These are phyloP conservation scores for Pipra filicauda DNA, from an alignment of 2,113 vertebrate species.

Conservation along the genomic window DNA sequence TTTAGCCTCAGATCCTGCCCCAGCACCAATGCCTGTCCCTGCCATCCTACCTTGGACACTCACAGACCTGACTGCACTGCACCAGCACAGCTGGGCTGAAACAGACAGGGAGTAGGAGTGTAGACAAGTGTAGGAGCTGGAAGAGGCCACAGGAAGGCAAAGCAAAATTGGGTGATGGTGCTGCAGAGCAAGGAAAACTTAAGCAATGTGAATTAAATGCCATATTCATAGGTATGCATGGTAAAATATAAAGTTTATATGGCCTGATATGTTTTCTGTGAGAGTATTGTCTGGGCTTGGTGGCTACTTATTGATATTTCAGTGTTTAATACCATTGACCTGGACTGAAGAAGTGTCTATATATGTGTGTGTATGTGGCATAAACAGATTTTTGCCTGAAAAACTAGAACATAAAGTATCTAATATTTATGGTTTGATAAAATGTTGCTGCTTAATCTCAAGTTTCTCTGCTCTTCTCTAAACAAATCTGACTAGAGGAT, in stretches of 20 bases:
- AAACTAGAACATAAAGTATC: background rate
- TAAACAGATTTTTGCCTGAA: background rate
- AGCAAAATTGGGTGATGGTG: background rate
- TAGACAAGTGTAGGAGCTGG: background rate
- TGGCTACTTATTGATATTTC: background rate
- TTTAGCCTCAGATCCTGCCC: background rate
- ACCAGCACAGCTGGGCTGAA: accelerated
- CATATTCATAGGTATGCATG: background rate
- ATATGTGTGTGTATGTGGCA: background rate
- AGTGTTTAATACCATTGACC: background rate
- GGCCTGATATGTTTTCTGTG: background rate
- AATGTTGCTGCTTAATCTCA: background rate
- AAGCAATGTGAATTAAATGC: background rate
- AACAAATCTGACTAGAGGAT: background rate
- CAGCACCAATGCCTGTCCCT: accelerated
- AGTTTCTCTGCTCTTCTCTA: background rate
- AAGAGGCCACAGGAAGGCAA: background rate
- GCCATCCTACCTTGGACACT: accelerated
- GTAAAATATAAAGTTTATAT: background rate
- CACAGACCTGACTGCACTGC: background rate
- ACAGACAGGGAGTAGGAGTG: background rate
- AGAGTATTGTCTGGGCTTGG: background rate
- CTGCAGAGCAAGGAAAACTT: background rate
- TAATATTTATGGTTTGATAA: background rate
- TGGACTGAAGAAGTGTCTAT: background rate